phyloP scores from a whole-genome alignment of 2,888 invertebrate genomes.

The Notodonta ziczac region DNA sequence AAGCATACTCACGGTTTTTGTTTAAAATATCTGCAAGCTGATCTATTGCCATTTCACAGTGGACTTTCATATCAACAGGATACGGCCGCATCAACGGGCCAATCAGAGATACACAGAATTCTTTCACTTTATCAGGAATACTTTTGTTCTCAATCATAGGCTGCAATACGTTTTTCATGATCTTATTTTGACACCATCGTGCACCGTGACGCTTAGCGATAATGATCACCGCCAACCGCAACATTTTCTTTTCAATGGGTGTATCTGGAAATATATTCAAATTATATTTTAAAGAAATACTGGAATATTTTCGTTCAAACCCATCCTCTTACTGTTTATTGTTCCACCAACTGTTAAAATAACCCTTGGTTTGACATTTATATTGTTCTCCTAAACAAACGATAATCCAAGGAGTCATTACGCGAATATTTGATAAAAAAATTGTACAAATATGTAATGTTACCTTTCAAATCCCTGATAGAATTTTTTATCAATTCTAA shows the following conservation, averaged over 20 bases:
- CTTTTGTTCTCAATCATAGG: conserved; percentile 63
- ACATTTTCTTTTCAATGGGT: conserved; percentile 59
- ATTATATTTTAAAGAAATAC: not conserved
- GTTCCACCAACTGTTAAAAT: too few species aligned
- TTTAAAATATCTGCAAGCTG: conserved; percentile 61
- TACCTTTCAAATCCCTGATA: conserved; percentile 65
- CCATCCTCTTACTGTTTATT: too few species aligned
- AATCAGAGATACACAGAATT: conserved; percentile 65
- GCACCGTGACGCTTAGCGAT: conserved; percentile 73
- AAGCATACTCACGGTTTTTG: conserved; percentile 59
- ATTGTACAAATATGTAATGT: not conserved
- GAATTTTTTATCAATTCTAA: conserved; percentile 64
- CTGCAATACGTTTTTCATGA: conserved; percentile 64
- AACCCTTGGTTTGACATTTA: too few species aligned
- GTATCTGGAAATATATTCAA: conserved; percentile 50
- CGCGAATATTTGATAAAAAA: too few species aligned
- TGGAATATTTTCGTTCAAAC: too few species aligned
- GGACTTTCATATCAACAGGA: conserved; percentile 71
- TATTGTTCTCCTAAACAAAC: too few species aligned
- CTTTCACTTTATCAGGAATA: conserved; percentile 46
- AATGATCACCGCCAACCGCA: conserved; percentile 65
- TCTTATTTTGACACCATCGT: conserved; percentile 72
- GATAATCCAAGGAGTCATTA: too few species aligned
- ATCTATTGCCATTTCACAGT: conserved; percentile 68
- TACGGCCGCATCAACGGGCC: conserved; percentile 74